A percentile compares a stretch with the other conserved stretches of the same genome.
phyloP scores from a whole-genome alignment of 2,797 vertebrate species.

The Pantherophis vulpinus region DNA sequence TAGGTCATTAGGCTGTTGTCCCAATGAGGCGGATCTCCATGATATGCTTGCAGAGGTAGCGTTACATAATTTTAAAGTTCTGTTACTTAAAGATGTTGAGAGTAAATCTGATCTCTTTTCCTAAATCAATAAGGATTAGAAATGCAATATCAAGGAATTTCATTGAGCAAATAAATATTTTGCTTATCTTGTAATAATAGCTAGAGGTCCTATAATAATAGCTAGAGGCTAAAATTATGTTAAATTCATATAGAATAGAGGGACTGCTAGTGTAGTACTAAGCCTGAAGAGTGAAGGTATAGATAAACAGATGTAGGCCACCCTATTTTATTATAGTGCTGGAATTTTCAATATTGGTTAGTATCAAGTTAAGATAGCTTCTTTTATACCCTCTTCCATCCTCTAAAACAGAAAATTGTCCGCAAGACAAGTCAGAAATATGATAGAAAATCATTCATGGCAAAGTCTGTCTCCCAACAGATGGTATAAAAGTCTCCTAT shows the following conservation, averaged over 20 bases:
- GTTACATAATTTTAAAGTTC: not conserved
- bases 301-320: not conserved
- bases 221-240: not conserved
- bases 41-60: conserved; percentile 81
- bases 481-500: not conserved
- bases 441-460: not conserved
- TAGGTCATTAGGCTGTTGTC: conserved; percentile 84
- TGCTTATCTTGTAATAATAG: not conserved
- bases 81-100: not conserved
- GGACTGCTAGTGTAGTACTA: not conserved
- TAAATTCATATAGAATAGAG: not conserved
- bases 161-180: not conserved
- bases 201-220: not conserved
- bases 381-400: not conserved
- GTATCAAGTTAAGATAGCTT: not conserved
- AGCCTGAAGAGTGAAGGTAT: not conserved
- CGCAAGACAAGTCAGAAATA: not conserved
- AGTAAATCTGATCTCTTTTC: not conserved
- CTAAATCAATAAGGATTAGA: not conserved
- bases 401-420: not conserved
- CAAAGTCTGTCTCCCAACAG: not conserved
- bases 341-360: not conserved
- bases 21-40: conserved; percentile 81
- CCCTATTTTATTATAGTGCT: not conserved
- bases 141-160: not conserved